Evolutionary conservation across 2,113 vertebrate species (phyloP), one percentile per base, ranked within the genome.

Genomic region (Peromyscus polionotus): DNA sequence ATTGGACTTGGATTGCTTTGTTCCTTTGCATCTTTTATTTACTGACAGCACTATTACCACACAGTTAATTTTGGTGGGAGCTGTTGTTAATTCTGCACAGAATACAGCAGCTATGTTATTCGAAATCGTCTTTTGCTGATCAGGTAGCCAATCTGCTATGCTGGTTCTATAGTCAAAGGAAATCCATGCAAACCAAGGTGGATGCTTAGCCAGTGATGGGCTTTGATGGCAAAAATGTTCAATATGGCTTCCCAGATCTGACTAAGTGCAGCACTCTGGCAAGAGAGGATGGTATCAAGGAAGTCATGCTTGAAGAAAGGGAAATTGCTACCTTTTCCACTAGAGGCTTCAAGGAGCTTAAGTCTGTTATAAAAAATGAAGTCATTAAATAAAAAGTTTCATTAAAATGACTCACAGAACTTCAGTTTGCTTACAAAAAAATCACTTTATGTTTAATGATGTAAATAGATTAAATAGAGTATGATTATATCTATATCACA

Each of bases 11-110:
- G 5, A 28, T 67, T 39, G 11, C 75, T 36, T n/a, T 39, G 11
- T 11, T 77, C 17, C 54, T 81, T 89, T 72, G 61, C 42, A 68
- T 48, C 80, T 22, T 51, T 48, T 19, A 48, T 68, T 83, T 68
- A 12, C 84, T 76, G 4, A 19, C 88, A 77, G 2, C 2, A 33
- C 10, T 36, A 11, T 16, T 39, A 67, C 75, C n/a, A 24, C 31
- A 1, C 3, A 3, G 0, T 61, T 28, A 2, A n/a, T 70, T 84
- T 84, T 81, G 59, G 7, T 54, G 48, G 0, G 17, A 10, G 2
- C 28, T 91, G 10, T 39, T 75, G 73, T 36, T 73, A 16, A 5
- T 11, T 70, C 67, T 61, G 5, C n/a, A 3, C 28, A 70, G 22
- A 22, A 26, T 72, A n/a, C 68, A 77, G 59, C 31, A 85, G 36